Percentiles rank a stretch among this genome's conserved stretches.
These are phyloP conservation scores for Physeter macrocephalus DNA, from an alignment of 2,113 vertebrate species.

Conservation along the genomic window DNA sequence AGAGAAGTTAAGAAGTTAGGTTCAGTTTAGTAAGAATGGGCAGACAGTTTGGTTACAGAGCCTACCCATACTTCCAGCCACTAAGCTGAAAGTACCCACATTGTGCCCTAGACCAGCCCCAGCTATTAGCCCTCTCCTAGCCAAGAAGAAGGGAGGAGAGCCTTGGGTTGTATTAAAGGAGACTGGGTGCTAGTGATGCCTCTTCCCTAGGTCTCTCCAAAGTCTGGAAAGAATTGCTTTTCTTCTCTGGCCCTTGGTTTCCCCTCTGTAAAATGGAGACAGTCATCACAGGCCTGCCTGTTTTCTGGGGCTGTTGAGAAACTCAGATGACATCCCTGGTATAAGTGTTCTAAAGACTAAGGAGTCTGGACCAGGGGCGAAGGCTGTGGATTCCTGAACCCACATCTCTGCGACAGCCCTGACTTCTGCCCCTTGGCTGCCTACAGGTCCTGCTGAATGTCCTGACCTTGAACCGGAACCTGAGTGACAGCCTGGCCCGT, in stretches of 20 bases:
- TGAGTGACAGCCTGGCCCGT: constrained; percentile 93
- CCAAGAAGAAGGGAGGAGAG: not conserved
- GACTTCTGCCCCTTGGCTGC: not conserved
- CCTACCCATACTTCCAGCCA: not conserved
- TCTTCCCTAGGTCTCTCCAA: not conserved
- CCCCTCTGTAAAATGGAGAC: not conserved
- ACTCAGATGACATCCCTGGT: not conserved
- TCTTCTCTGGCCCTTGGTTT: not conserved
- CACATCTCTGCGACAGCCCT: not conserved
- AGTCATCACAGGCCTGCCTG: not conserved
- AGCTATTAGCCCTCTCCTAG: not conserved
- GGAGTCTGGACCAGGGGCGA: not conserved
- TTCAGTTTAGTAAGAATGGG: not conserved
- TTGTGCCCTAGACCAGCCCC: not conserved
- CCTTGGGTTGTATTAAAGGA: not conserved
- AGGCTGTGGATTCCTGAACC: not conserved
- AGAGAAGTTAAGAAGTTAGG: constrained; percentile 11
- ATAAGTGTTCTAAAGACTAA: not conserved
- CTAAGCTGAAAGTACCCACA: not conserved
- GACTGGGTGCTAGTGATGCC: not conserved
- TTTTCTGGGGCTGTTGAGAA: not conserved
- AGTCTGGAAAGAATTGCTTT: not conserved
- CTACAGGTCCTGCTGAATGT: constrained; percentile 95
- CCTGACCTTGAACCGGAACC: constrained; percentile 91
- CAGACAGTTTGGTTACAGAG: not conserved